phyloP scores from a whole-genome alignment of 2,888 invertebrate genomes.

The Troides helena region DNA sequence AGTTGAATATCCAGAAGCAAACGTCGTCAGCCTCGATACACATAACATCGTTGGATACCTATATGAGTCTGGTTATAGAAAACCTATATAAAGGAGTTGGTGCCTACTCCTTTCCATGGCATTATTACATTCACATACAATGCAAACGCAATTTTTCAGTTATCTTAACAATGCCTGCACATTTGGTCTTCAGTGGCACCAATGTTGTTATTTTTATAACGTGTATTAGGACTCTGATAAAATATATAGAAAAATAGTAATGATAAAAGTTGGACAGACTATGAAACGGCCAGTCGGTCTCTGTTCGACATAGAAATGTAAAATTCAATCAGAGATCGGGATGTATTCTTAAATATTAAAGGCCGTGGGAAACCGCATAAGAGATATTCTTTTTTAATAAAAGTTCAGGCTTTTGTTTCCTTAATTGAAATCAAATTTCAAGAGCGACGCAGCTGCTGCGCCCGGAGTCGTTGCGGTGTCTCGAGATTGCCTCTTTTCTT shows the following conservation, averaged over 20 bases:
- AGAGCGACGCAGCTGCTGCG: conserved; percentile 70
- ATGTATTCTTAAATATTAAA: conserved; percentile 52
- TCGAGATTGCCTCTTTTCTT: conserved; percentile 53
- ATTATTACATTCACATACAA: too few relatives aligned
- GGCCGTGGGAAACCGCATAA: conserved; percentile 44
- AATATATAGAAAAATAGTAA: neutral
- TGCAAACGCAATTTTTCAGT: too few relatives aligned
- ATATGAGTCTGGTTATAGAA: too few relatives aligned
- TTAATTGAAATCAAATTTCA: conserved; percentile 74
- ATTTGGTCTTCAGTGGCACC: too few relatives aligned
- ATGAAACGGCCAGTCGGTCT: neutral
- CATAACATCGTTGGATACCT: too few relatives aligned
- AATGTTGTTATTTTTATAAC: too few relatives aligned
- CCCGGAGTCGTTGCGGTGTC: conserved; percentile 42
- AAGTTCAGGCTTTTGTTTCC: conserved; percentile 71
- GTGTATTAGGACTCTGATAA: neutral
- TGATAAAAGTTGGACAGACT: neutral
- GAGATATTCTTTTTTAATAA: conserved; percentile 66
- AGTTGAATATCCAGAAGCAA: too few relatives aligned
- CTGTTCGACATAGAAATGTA: conserved; percentile 30
- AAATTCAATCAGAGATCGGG: conserved; percentile 41
- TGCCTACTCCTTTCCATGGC: too few relatives aligned
- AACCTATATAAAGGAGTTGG: too few relatives aligned
- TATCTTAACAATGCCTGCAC: too few relatives aligned
- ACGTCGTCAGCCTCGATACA: too few relatives aligned